These are phyloP conservation scores for Proisotoma minuta DNA, from an alignment of 2,888 invertebrate species.

Conservation along the genomic window DNA sequence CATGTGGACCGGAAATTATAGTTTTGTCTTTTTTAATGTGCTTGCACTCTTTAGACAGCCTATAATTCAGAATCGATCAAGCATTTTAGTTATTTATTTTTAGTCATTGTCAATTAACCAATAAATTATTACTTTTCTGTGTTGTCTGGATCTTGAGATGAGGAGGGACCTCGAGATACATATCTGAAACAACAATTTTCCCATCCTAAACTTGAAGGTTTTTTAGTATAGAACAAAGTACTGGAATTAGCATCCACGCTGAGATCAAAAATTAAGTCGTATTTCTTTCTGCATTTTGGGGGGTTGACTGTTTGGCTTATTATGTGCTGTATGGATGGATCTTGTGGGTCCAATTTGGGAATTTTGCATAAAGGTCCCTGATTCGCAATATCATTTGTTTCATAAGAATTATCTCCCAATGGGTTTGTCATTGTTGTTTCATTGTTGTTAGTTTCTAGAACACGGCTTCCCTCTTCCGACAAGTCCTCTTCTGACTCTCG, in stretches of 20 bases:
- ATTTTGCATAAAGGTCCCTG: slow-evolving; percentile 28
- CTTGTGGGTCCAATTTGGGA: slow-evolving; percentile 54
- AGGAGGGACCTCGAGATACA: neutral
- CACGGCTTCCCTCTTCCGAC: too few relatives aligned
- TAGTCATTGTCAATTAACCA: too few relatives aligned
- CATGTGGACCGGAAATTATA: slow-evolving; percentile 12
- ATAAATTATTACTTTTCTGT: neutral
- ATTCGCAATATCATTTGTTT: too few relatives aligned
- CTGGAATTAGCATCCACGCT: neutral
- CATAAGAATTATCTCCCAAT: too few relatives aligned
- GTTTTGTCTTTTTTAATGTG: neutral
- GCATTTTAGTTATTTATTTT: too few relatives aligned
- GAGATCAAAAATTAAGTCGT: slow-evolving; percentile 20
- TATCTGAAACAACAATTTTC: slow-evolving; percentile 20
- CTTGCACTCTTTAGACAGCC: neutral
- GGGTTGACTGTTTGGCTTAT: slow-evolving; percentile 54
- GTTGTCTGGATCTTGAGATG: neutral
- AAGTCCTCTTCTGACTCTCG: too few relatives aligned
- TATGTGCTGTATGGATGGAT: slow-evolving; percentile 57
- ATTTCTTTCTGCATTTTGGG: slow-evolving; percentile 51
- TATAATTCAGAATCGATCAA: too few relatives aligned
- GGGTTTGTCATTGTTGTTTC: too few relatives aligned
- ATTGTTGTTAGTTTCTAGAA: too few relatives aligned
- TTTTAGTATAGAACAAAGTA: neutral
- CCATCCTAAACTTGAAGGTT: neutral